Conservation (phyloP, 2,113 vertebrate genomes). For the Hydropotes inermis region DNA sequence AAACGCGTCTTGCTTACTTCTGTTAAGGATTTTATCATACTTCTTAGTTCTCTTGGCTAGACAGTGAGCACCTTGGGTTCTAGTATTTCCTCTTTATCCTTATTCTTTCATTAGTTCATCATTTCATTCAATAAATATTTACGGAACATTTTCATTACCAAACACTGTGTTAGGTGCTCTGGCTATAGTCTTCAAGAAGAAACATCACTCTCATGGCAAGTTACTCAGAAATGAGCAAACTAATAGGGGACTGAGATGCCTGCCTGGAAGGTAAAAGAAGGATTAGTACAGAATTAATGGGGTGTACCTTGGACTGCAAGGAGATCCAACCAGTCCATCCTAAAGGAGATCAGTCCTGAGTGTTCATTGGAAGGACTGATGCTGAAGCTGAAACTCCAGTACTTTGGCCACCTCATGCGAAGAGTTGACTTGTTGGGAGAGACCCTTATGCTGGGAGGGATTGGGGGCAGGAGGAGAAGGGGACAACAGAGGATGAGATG, state of each 20-base stretch:
- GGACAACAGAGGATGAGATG: too few species aligned
- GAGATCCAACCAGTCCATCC: too few species aligned
- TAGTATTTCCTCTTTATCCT: not conserved
- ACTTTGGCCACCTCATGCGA: too few species aligned
- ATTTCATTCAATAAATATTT: not conserved
- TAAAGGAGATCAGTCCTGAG: too few species aligned
- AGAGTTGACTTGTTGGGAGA: too few species aligned
- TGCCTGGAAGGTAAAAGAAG: not conserved
- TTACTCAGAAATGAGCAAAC: not conserved
- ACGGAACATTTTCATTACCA: not conserved
- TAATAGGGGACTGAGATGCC: not conserved
- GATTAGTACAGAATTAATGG: not conserved
- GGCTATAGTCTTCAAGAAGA: not conserved
- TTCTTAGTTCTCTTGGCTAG: not conserved
- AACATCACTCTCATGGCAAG: not conserved
- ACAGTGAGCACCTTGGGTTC: not conserved
- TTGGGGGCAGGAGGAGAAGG: too few species aligned
- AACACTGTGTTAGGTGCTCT: not conserved
- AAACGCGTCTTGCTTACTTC: not conserved
- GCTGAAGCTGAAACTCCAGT: too few species aligned
- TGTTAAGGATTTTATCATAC: not conserved
- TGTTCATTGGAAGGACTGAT: too few species aligned
- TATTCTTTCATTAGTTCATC: not conserved
- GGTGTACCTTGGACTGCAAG: too few species aligned
- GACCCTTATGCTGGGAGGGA: too few species aligned